A percentile compares a stretch with the other conserved stretches of the same genome.
Conservation (phyloP, 2,888 invertebrate species). For the Scelioninae gen. 1 region DNA sequence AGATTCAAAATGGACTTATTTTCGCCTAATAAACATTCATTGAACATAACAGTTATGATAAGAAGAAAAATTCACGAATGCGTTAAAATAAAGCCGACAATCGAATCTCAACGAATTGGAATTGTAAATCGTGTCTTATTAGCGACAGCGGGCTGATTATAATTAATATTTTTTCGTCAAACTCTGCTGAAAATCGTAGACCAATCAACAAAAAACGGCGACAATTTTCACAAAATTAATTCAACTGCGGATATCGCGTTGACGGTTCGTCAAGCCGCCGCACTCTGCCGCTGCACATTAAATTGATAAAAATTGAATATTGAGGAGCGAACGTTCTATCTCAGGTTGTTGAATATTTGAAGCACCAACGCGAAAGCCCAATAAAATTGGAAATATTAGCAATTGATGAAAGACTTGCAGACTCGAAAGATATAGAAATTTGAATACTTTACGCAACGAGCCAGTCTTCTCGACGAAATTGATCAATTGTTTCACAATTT, state of each 20-base stretch:
- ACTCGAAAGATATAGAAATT: conserved; percentile 30
- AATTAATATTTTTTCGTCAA: conserved; percentile 52
- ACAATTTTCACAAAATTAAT: conserved; percentile 75
- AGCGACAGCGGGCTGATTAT: conserved; percentile 48
- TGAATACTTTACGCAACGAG: conserved; percentile 14
- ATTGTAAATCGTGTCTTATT: conserved; percentile 63
- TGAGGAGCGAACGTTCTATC: conserved; percentile 58
- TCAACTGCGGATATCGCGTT: conserved; percentile 57
- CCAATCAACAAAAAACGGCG: conserved; percentile 72
- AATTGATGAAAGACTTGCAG: conserved; percentile 54
- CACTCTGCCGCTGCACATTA: conserved; percentile 49
- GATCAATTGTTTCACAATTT: conserved; percentile 23
- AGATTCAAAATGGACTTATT: no score
- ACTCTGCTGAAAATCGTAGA: conserved; percentile 52
- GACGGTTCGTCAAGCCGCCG: conserved; percentile 54
- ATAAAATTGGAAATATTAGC: conserved; percentile 71
- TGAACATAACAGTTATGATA: no score
- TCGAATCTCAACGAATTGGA: conserved; percentile 32
- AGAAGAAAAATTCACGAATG: no score
- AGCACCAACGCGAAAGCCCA: conserved; percentile 62
- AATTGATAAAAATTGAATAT: conserved; percentile 70
- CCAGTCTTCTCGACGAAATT: conserved; percentile 6
- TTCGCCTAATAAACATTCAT: no score
- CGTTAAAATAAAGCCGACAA: no score
- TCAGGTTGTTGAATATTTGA: conserved; percentile 66